Evolutionary conservation across 2,888 invertebrate species (phyloP).

Genomic region (Corbicula japonica): DNA sequence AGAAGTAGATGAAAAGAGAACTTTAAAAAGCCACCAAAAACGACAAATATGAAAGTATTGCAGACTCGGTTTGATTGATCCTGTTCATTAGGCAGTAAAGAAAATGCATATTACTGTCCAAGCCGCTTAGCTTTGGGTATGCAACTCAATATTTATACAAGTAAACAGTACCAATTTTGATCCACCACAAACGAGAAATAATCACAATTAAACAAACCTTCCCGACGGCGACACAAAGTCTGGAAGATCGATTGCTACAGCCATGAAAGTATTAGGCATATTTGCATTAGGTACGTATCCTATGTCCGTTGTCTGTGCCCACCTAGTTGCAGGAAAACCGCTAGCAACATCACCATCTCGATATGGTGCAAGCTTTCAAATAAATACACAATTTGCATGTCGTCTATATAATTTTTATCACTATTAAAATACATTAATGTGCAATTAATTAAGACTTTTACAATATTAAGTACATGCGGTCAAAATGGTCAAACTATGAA

Average conservation of each 20-base stretch:
- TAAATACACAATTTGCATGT: too few species aligned
- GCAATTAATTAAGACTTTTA: background rate
- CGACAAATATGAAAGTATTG: too few species aligned
- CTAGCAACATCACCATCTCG: background rate
- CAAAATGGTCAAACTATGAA: background rate
- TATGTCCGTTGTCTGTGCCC: constrained; percentile 76
- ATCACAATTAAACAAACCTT: constrained; percentile 67
- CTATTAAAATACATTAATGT: background rate
- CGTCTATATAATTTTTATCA: background rate
- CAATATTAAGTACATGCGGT: background rate
- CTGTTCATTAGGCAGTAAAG: too few species aligned
- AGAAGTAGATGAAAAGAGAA: too few species aligned
- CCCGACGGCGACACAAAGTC: constrained; percentile 73
- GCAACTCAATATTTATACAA: too few species aligned
- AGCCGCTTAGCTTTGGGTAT: too few species aligned
- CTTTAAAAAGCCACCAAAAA: too few species aligned
- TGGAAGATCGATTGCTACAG: constrained; percentile 79
- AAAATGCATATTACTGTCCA: too few species aligned
- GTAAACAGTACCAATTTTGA: too few species aligned
- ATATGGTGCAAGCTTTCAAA: constrained; percentile 43
- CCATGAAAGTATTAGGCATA: constrained; percentile 77
- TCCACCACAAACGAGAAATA: too few species aligned
- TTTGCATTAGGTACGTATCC: constrained; percentile 76
- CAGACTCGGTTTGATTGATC: too few species aligned
- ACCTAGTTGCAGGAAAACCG: constrained; percentile 71